Evolutionary conservation across 2,888 invertebrate genomes (phyloP).

Genomic region (Drosophila kanekoi): DNA sequence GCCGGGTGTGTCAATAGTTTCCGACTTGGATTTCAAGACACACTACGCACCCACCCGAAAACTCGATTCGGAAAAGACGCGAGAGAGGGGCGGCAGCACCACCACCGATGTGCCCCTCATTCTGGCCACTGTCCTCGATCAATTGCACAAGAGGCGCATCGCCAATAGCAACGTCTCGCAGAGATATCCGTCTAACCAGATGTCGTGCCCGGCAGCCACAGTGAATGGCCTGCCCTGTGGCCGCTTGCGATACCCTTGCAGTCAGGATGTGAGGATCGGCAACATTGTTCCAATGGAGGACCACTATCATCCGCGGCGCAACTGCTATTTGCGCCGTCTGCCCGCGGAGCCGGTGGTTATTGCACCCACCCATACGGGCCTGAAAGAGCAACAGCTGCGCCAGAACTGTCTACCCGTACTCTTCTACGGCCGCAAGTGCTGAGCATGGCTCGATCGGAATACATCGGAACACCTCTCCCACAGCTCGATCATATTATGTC

Average conservation of each 20-base stretch:
- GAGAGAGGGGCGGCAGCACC: conserved; percentile 4
- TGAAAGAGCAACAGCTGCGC: conserved; percentile 31
- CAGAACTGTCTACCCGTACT: conserved; percentile 28
- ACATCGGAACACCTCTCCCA: background rate
- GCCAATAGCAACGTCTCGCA: background rate
- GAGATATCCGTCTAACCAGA: background rate
- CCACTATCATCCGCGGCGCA: conserved; percentile 20
- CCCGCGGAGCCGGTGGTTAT: conserved; percentile 43
- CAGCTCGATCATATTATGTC: background rate
- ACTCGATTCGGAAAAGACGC: background rate
- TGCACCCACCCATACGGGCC: conserved; percentile 33
- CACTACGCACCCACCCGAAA: conserved; percentile 13
- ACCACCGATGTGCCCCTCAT: conserved; percentile 6
- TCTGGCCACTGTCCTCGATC: background rate
- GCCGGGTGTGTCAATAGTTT: conserved; percentile 17
- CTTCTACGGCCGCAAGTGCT: conserved; percentile 34
- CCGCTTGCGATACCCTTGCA: conserved; percentile 1
- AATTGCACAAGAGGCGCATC: background rate
- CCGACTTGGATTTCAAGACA: conserved; percentile 48
- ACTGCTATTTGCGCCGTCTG: conserved; percentile 39
- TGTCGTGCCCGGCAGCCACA: accelerated
- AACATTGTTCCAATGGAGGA: background rate
- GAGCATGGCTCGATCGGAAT: background rate
- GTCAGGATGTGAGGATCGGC: background rate
- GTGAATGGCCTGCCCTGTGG: too few relatives aligned